These are phyloP conservation scores for Panthera leo DNA, from an alignment of 2,113 vertebrate species.

Conservation along the genomic window DNA sequence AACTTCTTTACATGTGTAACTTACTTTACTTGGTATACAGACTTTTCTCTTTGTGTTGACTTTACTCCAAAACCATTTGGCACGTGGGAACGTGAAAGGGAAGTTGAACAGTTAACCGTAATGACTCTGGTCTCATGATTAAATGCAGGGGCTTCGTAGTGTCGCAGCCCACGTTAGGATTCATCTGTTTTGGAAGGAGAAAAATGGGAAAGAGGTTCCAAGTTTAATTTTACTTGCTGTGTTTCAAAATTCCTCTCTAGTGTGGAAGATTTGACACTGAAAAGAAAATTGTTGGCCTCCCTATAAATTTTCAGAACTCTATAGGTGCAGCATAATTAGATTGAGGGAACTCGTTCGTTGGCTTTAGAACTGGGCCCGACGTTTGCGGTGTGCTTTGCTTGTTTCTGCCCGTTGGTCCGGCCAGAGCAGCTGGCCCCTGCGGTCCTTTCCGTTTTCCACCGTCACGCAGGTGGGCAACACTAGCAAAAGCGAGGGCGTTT, in stretches of 20 bases:
- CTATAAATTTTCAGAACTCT: background rate
- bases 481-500: background rate
- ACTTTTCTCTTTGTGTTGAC: background rate
- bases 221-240: background rate
- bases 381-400: background rate
- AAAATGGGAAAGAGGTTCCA: background rate
- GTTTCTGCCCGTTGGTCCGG: background rate
- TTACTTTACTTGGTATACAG: background rate
- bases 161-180: background rate
- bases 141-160: background rate
- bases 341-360: background rate
- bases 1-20: background rate
- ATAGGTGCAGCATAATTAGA: background rate
- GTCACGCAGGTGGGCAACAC: background rate
- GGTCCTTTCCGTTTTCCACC: background rate
- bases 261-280: background rate
- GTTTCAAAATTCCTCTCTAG: background rate
- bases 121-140: background rate
- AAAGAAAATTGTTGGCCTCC: background rate
- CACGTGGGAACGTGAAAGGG: background rate
- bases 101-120: background rate
- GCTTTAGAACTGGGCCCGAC: background rate
- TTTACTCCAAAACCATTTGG: background rate
- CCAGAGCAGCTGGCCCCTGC: background rate
- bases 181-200: background rate